Base-by-base conservation (phyloP, 2,113 vertebrate species). In the Gorsachius goisagi region DNA sequence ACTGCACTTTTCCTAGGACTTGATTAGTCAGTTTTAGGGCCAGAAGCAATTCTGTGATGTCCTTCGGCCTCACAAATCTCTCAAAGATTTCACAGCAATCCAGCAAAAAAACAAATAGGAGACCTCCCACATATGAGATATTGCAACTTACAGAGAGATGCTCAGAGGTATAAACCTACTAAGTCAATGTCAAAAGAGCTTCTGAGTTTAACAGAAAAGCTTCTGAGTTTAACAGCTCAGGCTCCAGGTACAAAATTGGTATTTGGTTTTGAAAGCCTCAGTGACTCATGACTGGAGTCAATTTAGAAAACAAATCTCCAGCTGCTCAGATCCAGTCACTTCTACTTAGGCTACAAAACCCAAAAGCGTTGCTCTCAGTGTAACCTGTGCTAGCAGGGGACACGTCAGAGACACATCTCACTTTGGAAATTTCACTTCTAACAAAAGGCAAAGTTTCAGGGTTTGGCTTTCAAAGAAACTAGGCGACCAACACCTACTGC, bases 341-440 rank as follows among this genome's bases (percentile, higher is more conserved):
- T 72, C 73, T 53, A 83, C 71, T 84, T 47, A 67, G 80, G 44
- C 44, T 63, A 49, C 47, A 87, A 71, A 55, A 9, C 21, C 26
- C 52, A 5, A 8, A 59, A 62, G 14, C 0, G 0, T 39, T 74
- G 52, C 55, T 74, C 75, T 58, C 8, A 6, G 30, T 30, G 15
- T 26, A 74, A 75, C 21, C n/a, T 32, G 28, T 56, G 72, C 55
- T 60, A 35, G 12, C 39, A 71, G 60, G 15, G 28, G 52, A 73
- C 27, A 4, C 1, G 24, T 9, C 59, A 83, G 53, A 44, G 56
- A 49, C 0, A 3, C 1, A 0, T 28, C 41, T 77, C 71, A 37
- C 55, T 60, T 32, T 1, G 33, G 77, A 81, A 92, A 59, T 45
- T 58, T 52, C 26, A 41, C 35, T 77, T 79, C 13, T 39, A 67